phyloP scores from a whole-genome alignment of 2,797 vertebrate species.

The Cuculus canorus region DNA sequence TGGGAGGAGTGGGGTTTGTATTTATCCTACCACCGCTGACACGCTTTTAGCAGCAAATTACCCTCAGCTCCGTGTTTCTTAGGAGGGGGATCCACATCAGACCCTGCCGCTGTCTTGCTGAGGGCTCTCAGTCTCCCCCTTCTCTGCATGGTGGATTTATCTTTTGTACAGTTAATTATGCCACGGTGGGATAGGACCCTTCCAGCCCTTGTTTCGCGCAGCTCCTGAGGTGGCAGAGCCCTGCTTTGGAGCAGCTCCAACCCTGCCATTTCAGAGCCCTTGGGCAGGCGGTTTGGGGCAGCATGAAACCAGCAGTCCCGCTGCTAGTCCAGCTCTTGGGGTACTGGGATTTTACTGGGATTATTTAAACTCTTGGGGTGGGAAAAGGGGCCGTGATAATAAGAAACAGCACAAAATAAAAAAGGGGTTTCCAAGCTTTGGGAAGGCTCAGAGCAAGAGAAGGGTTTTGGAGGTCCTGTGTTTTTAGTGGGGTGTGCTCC shows the following conservation, averaged over 20 bases:
- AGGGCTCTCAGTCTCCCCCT: not conserved
- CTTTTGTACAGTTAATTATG: accelerated
- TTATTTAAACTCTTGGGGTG: too few species aligned
- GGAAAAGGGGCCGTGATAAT: not conserved
- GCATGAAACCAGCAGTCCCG: accelerated
- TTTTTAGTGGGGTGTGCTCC: not conserved
- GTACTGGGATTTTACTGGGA: not conserved
- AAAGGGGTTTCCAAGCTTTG: not conserved
- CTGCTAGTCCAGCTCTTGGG: not conserved
- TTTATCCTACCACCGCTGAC: too few species aligned
- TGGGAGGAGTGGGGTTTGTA: not conserved
- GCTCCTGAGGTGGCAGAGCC: accelerated
- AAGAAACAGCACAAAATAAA: not conserved
- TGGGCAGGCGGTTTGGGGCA: not conserved
- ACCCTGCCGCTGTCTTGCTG: not conserved
- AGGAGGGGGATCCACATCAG: accelerated
- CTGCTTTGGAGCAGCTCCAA: accelerated
- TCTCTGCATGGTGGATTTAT: not conserved
- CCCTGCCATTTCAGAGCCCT: accelerated
- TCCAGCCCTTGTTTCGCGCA: accelerated
- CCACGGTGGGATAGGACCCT: accelerated
- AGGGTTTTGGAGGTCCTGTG: not conserved
- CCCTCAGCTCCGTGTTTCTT: not conserved
- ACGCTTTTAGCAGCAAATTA: not conserved
- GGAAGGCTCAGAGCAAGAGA: not conserved